Percentiles rank a stretch among this genome's conserved stretches.
These are phyloP conservation scores for Lepus timidus DNA, from an alignment of 2,113 vertebrate species.

Conservation along the genomic window DNA sequence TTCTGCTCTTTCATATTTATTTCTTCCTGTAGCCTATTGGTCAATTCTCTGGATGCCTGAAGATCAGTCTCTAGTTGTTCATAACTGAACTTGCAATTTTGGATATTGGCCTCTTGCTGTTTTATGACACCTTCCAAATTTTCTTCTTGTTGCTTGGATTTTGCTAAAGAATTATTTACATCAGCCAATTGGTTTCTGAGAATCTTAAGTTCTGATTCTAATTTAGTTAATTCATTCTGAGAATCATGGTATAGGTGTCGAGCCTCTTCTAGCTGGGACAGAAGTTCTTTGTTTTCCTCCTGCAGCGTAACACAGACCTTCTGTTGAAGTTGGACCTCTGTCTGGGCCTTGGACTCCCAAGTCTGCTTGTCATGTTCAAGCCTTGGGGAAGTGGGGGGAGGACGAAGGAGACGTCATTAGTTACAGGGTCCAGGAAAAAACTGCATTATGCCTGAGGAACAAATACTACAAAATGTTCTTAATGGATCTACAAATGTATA, in stretches of 20 bases:
- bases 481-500: conserved; percentile 34
- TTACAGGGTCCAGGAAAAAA: conserved; percentile 47
- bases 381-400: conserved; percentile 82
- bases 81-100: conserved; percentile 89
- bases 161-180: conserved; percentile 89
- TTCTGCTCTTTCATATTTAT: conserved; percentile 92
- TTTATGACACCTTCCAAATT: conserved; percentile 86
- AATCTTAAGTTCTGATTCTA: conserved; percentile 88
- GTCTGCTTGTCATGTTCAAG: conserved; percentile 89
- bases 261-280: conserved; percentile 84
- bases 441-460: conserved; percentile 14
- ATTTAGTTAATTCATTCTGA: conserved; percentile 83
- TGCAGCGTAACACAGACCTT: conserved; percentile 87
- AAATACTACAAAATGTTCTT: not conserved
- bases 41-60: conserved; percentile 91
- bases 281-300: conserved; percentile 87
- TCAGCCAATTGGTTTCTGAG: conserved; percentile 86
- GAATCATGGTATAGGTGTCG: conserved; percentile 84
- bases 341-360: conserved; percentile 87
- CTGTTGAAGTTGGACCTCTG: conserved; percentile 85
- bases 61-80: conserved; percentile 95
- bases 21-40: conserved; percentile 90
- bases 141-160: conserved; percentile 86
- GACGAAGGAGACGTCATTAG: not conserved
- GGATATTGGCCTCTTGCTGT: conserved; percentile 90